A percentile compares a stretch with the other conserved stretches of the same genome.
Conservation (phyloP, 2,888 invertebrate genomes). For the Dione juno region DNA sequence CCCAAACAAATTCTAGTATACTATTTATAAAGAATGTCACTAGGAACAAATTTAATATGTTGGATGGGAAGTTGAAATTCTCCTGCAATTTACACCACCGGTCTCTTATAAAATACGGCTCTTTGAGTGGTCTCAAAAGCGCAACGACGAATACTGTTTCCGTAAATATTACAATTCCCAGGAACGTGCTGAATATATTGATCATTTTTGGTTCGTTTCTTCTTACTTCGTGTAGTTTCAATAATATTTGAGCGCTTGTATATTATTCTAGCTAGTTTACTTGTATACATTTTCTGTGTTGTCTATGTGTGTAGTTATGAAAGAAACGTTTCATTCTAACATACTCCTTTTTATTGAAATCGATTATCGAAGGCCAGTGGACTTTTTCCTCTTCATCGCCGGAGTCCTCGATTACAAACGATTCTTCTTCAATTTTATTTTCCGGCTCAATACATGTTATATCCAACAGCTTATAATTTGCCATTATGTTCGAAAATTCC, state of each 20-base stretch:
- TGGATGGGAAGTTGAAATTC: conserved; percentile 46
- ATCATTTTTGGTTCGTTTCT: conserved; percentile 53
- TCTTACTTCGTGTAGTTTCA: background rate
- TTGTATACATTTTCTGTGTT: conserved; percentile 37
- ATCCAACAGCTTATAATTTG: conserved; percentile 64
- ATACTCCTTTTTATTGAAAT: conserved; percentile 56
- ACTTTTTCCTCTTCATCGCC: conserved; percentile 45
- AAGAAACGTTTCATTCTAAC: conserved; percentile 46
- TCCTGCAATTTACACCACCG: conserved; percentile 56
- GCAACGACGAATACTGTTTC: conserved; percentile 58
- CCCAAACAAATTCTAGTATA: conserved; percentile 58
- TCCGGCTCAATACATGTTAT: conserved; percentile 49
- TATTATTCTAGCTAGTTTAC: background rate
- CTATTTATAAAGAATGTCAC: conserved; percentile 52
- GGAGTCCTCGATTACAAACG: conserved; percentile 45
- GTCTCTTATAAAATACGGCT: conserved; percentile 61
- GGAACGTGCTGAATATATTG: conserved; percentile 56
- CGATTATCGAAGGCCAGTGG: conserved; percentile 58
- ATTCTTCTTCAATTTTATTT: conserved; percentile 41
- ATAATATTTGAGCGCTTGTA: background rate
- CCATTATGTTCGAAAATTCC: conserved; percentile 68
- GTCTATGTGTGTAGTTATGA: conserved; percentile 47
- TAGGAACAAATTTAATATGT: conserved; percentile 48
- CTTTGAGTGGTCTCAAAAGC: conserved; percentile 62
- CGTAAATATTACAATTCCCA: conserved; percentile 53